Base-by-base conservation (phyloP, 2,888 invertebrate species). In the Kuschelorhynchus macadamiae region DNA sequence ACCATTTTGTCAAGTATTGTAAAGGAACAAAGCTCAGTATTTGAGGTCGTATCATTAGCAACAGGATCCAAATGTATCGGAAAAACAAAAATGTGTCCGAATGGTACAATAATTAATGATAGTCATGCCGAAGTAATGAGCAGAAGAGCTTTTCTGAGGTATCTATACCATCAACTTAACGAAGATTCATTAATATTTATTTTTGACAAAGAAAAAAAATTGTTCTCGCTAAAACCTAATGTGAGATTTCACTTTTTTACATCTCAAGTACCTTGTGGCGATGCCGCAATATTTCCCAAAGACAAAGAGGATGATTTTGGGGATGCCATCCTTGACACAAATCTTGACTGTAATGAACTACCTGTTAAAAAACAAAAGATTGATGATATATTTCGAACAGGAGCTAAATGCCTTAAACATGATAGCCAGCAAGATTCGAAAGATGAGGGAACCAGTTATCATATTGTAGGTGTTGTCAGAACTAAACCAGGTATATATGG, bases 61-160 rank as follows among this genome's bases (percentile, higher is more conserved):
- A 95, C 95, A 1, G 97, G 97, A 0, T 92, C 97, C 0, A 97
- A 96, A 85, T 97, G 97, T 82, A 87, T 97, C 71, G 96, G 96
- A 0, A 86, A 87, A 61, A 83, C 84, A 1, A 88, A 89, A 81
- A 85, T 92, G 85, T 90, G 89, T 56, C 77, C 85, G 1, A 81
- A 80, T 21, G 96, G 96, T 1, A 88, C 89, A 75, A 86, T 92
- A 67, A 77, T 98, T 11, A 94, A 94, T 80, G 97, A 98, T 82
- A 94, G 94, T 36, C 97, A 98, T 85, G 96, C 97, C 0, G 97
- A 98, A 86, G 88, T 96, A 18, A 84, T 97, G 53, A 92, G 95
- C 4, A 87, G 97, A 74, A 87, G 97, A 75, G 92, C 91, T 0
- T 93, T 97, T 77, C 75, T 96, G 17, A 84, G 92, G 67, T 97